Conservation (phyloP, 2,113 vertebrate genomes). For the Nyctibius bracteatus region DNA sequence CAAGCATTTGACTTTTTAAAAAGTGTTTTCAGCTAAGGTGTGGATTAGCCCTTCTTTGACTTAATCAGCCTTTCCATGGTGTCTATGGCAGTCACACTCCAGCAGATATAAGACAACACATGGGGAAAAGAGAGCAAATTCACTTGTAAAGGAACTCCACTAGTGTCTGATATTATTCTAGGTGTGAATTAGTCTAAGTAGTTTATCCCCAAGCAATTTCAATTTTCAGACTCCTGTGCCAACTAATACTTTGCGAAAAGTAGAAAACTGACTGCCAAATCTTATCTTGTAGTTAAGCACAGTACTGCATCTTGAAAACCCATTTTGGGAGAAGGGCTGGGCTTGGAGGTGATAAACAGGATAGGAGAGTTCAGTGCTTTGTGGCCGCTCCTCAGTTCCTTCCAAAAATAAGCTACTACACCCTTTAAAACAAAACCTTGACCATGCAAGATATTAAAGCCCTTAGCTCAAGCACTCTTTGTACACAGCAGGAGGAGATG, state of each 20-base stretch:
- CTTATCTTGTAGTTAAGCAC: not conserved
- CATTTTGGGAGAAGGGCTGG: conserved; percentile 2
- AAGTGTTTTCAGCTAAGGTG: not conserved
- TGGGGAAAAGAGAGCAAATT: not conserved
- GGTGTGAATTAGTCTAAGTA: conserved; percentile 15
- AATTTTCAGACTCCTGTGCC: not conserved
- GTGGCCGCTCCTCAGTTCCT: conserved; percentile 11
- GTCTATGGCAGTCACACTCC: not conserved
- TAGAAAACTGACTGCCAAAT: not conserved
- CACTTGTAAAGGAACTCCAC: not conserved
- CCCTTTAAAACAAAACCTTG: conserved; percentile 38
- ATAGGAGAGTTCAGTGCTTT: conserved; percentile 32
- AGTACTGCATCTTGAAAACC: conserved; percentile 37
- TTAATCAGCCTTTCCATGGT: not conserved
- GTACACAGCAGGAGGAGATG: conserved; percentile 40
- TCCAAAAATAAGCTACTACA: conserved; percentile 50
- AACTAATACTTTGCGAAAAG: not conserved
- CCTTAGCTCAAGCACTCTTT: conserved; percentile 24
- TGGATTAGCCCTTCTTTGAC: not conserved
- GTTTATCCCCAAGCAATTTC: not conserved
- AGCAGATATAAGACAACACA: not conserved
- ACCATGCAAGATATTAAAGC: not conserved
- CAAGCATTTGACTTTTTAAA: not conserved
- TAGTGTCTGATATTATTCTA: not conserved
- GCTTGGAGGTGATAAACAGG: conserved; percentile 40